Percentiles rank a stretch among this genome's conserved stretches.
These are phyloP conservation scores for Gobiocypris rarus DNA, from an alignment of 2,113 vertebrate species.

Conservation along the genomic window DNA sequence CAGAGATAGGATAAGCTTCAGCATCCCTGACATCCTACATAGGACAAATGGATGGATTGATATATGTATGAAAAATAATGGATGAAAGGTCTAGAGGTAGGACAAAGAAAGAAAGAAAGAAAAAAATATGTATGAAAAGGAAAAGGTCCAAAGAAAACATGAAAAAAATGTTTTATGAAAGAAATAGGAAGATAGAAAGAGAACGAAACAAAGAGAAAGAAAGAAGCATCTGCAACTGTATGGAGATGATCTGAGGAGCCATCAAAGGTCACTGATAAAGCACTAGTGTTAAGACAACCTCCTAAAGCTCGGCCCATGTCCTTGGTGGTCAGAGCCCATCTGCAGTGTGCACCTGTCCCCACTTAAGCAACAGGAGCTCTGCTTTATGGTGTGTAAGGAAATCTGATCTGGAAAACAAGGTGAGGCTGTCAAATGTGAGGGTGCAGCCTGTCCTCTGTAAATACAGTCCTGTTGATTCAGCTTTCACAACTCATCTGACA, in stretches of 20 bases:
- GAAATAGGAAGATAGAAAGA: not conserved
- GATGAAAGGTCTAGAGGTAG: not conserved
- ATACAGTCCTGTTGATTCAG: slow-evolving; percentile 55
- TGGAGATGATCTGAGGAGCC: not conserved
- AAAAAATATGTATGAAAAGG: not conserved
- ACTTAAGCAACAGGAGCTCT: slow-evolving; percentile 30
- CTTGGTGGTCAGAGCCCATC: slow-evolving; percentile 38
- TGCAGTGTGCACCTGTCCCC: slow-evolving; percentile 35
- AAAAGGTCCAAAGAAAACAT: not conserved
- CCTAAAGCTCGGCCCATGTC: slow-evolving; percentile 4
- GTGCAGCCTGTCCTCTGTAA: slow-evolving; percentile 45
- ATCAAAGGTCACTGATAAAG: not conserved
- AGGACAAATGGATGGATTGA: not conserved
- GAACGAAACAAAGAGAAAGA: not conserved
- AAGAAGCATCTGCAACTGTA: not conserved
- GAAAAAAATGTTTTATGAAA: not conserved
- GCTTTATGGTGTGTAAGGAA: slow-evolving; percentile 31
- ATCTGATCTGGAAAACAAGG: slow-evolving; percentile 48
- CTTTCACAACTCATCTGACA: slow-evolving; percentile 51
- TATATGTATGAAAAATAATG: not conserved
- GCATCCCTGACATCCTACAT: not conserved
- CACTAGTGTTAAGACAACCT: slow-evolving; percentile 4
- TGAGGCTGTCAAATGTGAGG: slow-evolving; percentile 44
- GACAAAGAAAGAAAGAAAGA: not conserved
- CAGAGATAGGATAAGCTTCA: not conserved